Base-by-base conservation (phyloP, 2,113 vertebrate genomes). In the Procavia capensis region DNA sequence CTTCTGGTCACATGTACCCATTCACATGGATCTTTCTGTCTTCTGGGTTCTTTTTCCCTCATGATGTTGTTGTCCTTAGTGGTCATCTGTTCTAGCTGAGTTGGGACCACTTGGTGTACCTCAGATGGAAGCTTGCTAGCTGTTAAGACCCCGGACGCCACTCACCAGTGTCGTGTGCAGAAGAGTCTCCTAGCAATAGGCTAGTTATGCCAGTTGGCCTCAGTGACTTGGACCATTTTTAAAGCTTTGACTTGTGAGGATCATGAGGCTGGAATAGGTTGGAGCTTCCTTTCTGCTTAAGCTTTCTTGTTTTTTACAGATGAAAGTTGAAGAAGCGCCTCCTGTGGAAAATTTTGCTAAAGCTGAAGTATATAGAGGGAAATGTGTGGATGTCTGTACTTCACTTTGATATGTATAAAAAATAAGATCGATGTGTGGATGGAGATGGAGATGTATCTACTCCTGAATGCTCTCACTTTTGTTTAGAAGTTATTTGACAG, bases 281-380 rank as follows among this genome's bases (percentile, higher is more conserved):
- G 66, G 13, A 91, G 36, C 41, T 74, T 50, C 2, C 22, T 41
- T 85, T 80, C 54, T 81, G 54, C 75, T 64, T 85, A 81, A 68
- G 14, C 34, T 79, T 41, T 61, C 6, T 24, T 61, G 59, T 90
- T 39, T 59, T 54, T 90, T 64, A 31, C 31, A 74, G 36, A 45
- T 41, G 76, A 87, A 82, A 36, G n/a, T 64, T 76, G 59, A 68
- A 10, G 36, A 54, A 92, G 45, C 31, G 25, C 66, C 68, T 34
- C 66, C 39, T 92, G 75, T 75, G 78, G 47, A 88, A 63, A 70
- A 78, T 70, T 88, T 92, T 78, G 59, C 47, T 94, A 6, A 94
- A 45, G 43, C 8, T 36, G 31, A 84, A 70, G 17, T 79, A 61
- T 59, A 78, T 88, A 88, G 90, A 88, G 78, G 22, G 17, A 50